Evolutionary conservation across 2,888 invertebrate genomes (phyloP), one percentile per base, ranked within the genome.

Genomic region (Polymixis lichenea): DNA sequence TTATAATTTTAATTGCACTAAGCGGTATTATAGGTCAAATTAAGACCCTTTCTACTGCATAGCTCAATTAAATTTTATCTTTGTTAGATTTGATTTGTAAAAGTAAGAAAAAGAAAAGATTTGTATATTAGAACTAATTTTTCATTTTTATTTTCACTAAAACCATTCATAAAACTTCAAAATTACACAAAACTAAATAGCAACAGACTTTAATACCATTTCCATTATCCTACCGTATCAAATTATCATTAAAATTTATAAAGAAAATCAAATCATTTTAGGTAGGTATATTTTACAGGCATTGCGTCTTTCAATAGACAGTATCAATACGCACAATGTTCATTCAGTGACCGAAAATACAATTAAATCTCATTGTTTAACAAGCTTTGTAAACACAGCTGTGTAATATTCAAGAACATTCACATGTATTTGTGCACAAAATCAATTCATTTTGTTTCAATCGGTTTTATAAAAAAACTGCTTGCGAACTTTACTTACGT

Each of bases 351-450:
- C 53, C 58, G 53, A 43, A 72, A 75, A 71, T 66, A 19, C 62
- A 9, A 84, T 79, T 62, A 71, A 75, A 73, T 72, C 53, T 51
- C 43, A 82, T 84, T 77, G 77, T 84, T 77, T 28, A 5, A 58
- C 9, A 56, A 62, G 55, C 13, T 82, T 25, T 28, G 38, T 46
- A 60, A 38, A 82, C 60, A 82, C 84, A 82, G 75, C 69, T 81
- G 77, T 82, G 46, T 73, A 46, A 58, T 55, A 25, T 60, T 49
- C 13, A 55, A 53, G 15, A 53, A 6, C 19, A 62, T 69, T 49
- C 9, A 46, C 8, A 32, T 3, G 17, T 38, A 32, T 49, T 67
- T 65, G 22, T 25, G 15, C n/a, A 43, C 46, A 8, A 72, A 62
- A 66, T 61, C 51, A n/a, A 53, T 61, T 65, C 2, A 25, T 43